Percentiles rank a stretch among this genome's conserved stretches.
These are phyloP conservation scores for Polypedilum vanderplanki DNA, from an alignment of 1,140 invertebrate species.

Conservation along the genomic window DNA sequence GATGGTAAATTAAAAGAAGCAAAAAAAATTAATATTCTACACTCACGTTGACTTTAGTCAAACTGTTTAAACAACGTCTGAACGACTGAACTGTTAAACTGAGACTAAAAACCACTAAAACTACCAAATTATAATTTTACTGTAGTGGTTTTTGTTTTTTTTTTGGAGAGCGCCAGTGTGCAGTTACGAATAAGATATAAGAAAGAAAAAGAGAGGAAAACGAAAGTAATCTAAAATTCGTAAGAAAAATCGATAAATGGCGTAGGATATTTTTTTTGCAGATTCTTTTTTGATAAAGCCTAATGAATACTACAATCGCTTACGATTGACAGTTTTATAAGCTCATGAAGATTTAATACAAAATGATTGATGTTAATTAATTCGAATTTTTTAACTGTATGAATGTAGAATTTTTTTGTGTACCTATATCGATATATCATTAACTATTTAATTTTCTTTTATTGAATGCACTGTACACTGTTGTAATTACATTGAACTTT, in stretches of 20 bases:
- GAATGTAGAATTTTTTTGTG: too few species aligned
- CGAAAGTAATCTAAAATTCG: not conserved
- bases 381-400: too few species aligned
- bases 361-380: too few species aligned
- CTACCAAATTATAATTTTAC: not conserved
- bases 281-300: too few species aligned
- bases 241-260: not conserved
- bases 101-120: not conserved
- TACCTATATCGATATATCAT: too few species aligned
- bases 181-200: not conserved
- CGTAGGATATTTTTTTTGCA: not conserved
- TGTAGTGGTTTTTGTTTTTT: not conserved
- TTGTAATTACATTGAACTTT: too few species aligned
- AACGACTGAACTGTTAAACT: not conserved
- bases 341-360: too few species aligned
- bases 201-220: not conserved
- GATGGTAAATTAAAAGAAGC: not conserved
- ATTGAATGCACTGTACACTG: too few species aligned
- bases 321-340: too few species aligned
- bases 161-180: not conserved
- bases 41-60: conserved; percentile 6
- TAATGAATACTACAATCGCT: too few species aligned
- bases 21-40: not conserved
- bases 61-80: not conserved
- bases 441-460: too few species aligned